Conservation (phyloP, 2,888 invertebrate species). For the Choristoneura rosaceana region DNA sequence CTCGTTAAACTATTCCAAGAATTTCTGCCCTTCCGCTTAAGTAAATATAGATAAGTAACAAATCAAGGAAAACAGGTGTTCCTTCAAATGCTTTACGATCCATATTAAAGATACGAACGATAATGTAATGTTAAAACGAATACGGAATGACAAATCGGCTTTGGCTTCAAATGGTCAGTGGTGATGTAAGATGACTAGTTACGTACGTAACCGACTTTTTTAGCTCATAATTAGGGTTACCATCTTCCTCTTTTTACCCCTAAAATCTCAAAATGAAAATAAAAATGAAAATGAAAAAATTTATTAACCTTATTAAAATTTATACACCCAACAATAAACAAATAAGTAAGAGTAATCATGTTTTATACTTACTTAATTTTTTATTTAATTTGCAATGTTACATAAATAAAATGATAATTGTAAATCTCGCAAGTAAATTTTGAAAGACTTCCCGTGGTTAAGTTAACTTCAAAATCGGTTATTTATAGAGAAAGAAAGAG, state of each 20-base stretch:
- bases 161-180: slow-evolving; percentile 13
- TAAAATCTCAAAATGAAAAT: neutral
- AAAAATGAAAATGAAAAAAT: no score
- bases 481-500: no score
- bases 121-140: slow-evolving; percentile 14
- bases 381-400: no score
- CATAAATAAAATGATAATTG: no score
- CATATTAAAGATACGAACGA: slow-evolving; percentile 15
- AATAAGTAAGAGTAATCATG: no score
- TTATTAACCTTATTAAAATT: no score
- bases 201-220: slow-evolving; percentile 19
- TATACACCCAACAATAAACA: no score
- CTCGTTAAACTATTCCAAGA: no score
- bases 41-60: neutral
- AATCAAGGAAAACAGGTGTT: neutral
- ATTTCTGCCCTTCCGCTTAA: no score
- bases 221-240: slow-evolving; percentile 1
- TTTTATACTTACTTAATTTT: neutral
- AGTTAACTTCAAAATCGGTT: no score
- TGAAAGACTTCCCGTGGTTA: no score
- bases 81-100: slow-evolving; percentile 20
- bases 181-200: slow-evolving; percentile 26
- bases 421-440: no score
- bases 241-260: neutral
- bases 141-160: slow-evolving; percentile 21